Conservation (phyloP, 1,140 invertebrate genomes). For the Cotesia vestalis region DNA sequence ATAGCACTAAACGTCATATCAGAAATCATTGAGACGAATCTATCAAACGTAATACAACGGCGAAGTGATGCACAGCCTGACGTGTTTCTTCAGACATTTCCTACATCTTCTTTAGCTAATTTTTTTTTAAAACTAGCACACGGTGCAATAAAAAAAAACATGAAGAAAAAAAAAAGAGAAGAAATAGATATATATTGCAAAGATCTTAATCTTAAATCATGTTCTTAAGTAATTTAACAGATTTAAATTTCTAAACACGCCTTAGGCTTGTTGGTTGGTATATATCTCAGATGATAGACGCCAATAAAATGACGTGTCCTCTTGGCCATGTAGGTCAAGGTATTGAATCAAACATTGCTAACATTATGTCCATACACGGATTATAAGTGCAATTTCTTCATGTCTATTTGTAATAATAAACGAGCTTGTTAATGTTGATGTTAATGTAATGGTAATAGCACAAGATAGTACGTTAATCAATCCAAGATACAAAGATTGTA, state of each 20-base stretch:
- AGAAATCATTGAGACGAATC: not conserved
- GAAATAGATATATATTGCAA: not conserved
- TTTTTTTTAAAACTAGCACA: not conserved
- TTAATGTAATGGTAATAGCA: not conserved
- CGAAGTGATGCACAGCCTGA: slow-evolving; percentile 20
- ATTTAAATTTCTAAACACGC: slow-evolving; percentile 7
- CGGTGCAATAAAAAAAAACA: not conserved
- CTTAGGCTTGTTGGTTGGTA: not conserved
- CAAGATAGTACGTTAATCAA: not conserved
- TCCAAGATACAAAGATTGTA: slow-evolving; percentile 4
- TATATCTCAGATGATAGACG: slow-evolving; percentile 2
- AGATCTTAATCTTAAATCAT: slow-evolving; percentile 8
- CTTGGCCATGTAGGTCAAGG: slow-evolving; percentile 58
- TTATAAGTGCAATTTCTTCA: slow-evolving; percentile 30
- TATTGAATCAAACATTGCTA: slow-evolving; percentile 58
- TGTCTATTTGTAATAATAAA: slow-evolving; percentile 4
- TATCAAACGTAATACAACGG: not conserved
- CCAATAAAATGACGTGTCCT: not conserved
- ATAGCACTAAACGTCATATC: slow-evolving; percentile 10
- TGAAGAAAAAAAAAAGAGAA: not conserved
- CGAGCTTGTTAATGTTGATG: not conserved
- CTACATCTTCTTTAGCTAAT: not conserved
- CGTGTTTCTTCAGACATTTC: slow-evolving; percentile 22
- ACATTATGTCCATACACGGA: slow-evolving; percentile 59
- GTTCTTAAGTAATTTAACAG: not conserved